phyloP scores from a whole-genome alignment of 2,888 invertebrate species.

The Cremastinae sp. region DNA sequence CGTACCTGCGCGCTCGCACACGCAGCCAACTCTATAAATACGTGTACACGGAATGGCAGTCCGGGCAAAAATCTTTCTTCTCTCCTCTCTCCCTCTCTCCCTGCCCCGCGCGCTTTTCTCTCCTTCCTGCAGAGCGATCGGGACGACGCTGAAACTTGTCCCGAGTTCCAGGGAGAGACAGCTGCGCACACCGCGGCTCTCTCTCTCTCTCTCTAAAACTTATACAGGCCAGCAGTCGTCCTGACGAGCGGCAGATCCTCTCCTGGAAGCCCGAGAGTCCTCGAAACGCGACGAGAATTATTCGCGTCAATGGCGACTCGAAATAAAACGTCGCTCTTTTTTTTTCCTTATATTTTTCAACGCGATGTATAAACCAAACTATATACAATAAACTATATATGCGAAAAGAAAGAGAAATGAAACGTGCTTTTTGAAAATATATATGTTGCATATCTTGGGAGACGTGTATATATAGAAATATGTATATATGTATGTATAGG shows the following conservation, averaged over 20 bases:
- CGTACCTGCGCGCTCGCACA: constrained; percentile 26
- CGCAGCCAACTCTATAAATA: constrained; percentile 16
- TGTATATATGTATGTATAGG: too few relatives aligned
- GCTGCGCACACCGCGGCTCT: constrained; percentile 37
- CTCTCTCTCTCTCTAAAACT: constrained; percentile 44
- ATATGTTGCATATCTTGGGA: too few relatives aligned
- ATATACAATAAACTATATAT: too few relatives aligned
- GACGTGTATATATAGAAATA: too few relatives aligned
- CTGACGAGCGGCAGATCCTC: constrained; percentile 19
- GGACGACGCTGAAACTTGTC: constrained; percentile 53
- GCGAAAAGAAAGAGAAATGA: too few relatives aligned
- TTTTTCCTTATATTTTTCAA: background rate
- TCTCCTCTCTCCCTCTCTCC: constrained; percentile 15
- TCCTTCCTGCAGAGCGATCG: constrained; percentile 24
- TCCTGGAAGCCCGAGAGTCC: constrained; percentile 32
- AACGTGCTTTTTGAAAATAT: too few relatives aligned
- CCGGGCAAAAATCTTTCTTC: constrained; percentile 50
- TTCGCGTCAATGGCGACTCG: constrained; percentile 33
- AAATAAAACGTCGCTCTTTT: too few relatives aligned
- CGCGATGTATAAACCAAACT: too few relatives aligned
- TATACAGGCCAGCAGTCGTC: constrained; percentile 12
- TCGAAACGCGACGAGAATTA: constrained; percentile 49
- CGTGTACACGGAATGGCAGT: constrained; percentile 10
- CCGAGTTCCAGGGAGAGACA: constrained; percentile 47
- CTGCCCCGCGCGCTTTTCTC: too few relatives aligned